A percentile compares a stretch with the other conserved stretches of the same genome.
These are phyloP conservation scores for Lypha dubia DNA, from an alignment of 2,888 invertebrate species.

Conservation along the genomic window DNA sequence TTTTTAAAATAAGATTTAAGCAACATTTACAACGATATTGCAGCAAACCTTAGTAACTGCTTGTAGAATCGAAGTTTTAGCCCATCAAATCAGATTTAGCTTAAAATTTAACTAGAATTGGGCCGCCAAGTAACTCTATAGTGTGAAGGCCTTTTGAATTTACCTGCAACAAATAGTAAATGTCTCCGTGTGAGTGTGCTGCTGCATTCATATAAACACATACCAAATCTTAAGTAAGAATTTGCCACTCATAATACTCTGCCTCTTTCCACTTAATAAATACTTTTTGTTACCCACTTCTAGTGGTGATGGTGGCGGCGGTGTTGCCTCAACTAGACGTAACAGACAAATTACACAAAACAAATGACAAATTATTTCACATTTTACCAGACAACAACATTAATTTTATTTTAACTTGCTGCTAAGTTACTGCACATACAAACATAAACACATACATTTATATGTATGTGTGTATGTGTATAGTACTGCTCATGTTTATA, in stretches of 20 bases:
- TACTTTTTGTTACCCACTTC: not conserved
- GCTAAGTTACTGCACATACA: conserved; percentile 27
- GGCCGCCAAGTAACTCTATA: too few species aligned
- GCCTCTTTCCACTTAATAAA: not conserved
- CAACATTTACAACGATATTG: too few species aligned
- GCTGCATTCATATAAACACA: too few species aligned
- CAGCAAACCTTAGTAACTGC: too few species aligned
- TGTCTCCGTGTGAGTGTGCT: too few species aligned
- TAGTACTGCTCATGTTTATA: not conserved
- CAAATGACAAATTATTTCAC: conserved; percentile 75
- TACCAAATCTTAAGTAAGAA: not conserved
- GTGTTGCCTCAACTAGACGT: conserved; percentile 60
- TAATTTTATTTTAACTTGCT: conserved; percentile 72
- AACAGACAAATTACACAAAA: conserved; percentile 74
- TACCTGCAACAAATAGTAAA: too few species aligned
- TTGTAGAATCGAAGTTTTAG: too few species aligned
- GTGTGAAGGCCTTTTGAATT: too few species aligned
- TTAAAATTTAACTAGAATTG: too few species aligned
- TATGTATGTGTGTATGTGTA: too few species aligned
- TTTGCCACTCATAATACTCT: not conserved
- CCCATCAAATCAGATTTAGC: too few species aligned
- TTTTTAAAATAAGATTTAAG: too few species aligned
- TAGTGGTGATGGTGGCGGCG: conserved; percentile 7
- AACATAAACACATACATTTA: not conserved
- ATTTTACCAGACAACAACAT: conserved; percentile 71